phyloP scores from a whole-genome alignment of 2,888 invertebrate species.

The Xanthorhoe spadicearia region DNA sequence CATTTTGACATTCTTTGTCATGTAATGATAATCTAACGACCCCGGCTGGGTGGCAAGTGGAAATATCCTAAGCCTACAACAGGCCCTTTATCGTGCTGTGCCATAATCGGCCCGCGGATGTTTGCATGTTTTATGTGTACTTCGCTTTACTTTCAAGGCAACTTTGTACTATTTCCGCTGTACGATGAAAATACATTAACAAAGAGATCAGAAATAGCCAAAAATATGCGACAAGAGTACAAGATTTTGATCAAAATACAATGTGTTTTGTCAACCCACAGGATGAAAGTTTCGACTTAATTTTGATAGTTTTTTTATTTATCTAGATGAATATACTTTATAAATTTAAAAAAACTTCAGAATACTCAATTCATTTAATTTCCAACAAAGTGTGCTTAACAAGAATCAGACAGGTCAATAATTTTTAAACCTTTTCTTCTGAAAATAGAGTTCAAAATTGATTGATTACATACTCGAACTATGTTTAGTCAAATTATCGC shows the following conservation, averaged over 20 bases:
- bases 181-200: conserved; percentile 24
- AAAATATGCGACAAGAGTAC: not conserved
- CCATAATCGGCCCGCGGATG: conserved; percentile 42
- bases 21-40: conserved; percentile 8
- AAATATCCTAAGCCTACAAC: conserved; percentile 16
- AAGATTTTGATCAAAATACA: not conserved
- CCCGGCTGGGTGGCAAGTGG: conserved; percentile 26
- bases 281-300: not conserved
- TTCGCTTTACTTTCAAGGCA: conserved; percentile 25
- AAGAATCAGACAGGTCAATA: not conserved
- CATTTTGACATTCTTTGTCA: not conserved
- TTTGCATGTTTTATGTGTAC: conserved; percentile 32
- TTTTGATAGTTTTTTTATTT: not conserved
- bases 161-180: conserved; percentile 33
- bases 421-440: conserved; percentile 2
- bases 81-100: conserved; percentile 22
- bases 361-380: too few species aligned
- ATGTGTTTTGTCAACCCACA: not conserved
- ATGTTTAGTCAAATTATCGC: conserved; percentile 39
- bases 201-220: not conserved
- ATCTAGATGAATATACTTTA: not conserved
- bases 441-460: conserved; percentile 15
- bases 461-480: conserved; percentile 12
- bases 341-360: too few species aligned
- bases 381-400: not conserved